Conservation (phyloP, 2,888 invertebrate species). For the Odontocerum albicorne region DNA sequence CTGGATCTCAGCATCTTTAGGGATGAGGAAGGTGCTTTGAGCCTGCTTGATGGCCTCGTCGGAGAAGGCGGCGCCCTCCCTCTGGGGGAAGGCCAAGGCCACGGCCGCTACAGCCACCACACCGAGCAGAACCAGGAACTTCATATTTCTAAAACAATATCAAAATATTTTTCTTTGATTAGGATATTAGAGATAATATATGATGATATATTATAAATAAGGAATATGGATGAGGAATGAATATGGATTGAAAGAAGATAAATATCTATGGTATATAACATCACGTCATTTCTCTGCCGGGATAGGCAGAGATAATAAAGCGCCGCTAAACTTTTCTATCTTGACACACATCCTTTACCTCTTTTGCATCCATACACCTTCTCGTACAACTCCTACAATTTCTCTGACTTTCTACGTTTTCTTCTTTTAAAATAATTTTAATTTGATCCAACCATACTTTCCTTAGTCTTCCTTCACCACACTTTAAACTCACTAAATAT, state of each 20-base stretch:
- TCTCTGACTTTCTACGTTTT: no score
- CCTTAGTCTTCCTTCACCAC: no score
- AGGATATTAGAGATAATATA: background rate
- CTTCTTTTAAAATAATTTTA: background rate
- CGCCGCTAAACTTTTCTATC: no score
- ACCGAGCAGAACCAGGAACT: slow-evolving; percentile 21
- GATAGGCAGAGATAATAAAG: no score
- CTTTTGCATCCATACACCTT: no score
- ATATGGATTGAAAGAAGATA: background rate
- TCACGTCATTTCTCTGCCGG: background rate
- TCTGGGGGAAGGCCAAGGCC: slow-evolving; percentile 64
- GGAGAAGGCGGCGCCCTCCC: slow-evolving; percentile 81
- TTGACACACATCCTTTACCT: no score
- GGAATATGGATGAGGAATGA: no score
- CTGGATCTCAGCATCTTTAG: slow-evolving; percentile 84
- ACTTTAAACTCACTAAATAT: no score
- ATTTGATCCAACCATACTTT: no score
- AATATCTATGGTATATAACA: background rate
- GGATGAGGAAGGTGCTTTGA: slow-evolving; percentile 81
- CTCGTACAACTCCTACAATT: no score
- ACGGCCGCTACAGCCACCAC: slow-evolving; percentile 53
- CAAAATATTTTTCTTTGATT: background rate
- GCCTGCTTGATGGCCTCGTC: slow-evolving; percentile 87
- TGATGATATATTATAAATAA: background rate
- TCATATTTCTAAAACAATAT: slow-evolving; percentile 30